Evolutionary conservation across 1,140 invertebrate genomes (phyloP).

Genomic region (Spodoptera litura): DNA sequence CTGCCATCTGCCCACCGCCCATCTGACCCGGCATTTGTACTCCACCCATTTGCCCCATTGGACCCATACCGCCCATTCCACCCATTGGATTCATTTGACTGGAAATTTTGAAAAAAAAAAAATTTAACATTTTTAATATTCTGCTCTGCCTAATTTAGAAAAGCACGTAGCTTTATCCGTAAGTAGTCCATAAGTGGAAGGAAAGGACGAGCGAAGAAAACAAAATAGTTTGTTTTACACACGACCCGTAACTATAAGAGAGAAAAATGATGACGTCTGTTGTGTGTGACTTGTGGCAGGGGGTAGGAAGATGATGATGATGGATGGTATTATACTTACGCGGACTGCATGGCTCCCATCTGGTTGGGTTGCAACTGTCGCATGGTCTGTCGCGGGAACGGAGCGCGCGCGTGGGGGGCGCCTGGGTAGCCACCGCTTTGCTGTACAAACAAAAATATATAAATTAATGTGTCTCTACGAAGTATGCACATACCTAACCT

Average conservation of each 20-base stretch:
- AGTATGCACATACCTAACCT: no score
- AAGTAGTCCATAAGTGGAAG: no score
- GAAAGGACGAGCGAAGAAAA: no score
- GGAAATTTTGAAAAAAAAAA: conserved; percentile 27
- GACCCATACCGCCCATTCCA: conserved; percentile 78
- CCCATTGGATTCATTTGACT: conserved; percentile 83
- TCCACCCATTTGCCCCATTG: conserved; percentile 81
- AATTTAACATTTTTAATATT: neutral
- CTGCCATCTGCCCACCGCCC: conserved; percentile 78
- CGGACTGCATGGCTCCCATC: conserved; percentile 77
- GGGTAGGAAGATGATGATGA: no score
- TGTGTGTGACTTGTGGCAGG: no score
- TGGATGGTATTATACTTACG: conserved; percentile 56
- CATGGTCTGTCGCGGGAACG: conserved; percentile 78
- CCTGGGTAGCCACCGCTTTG: conserved; percentile 75
- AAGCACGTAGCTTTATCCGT: neutral
- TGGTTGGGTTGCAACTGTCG: conserved; percentile 80
- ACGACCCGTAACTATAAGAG: no score
- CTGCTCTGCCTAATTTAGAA: neutral
- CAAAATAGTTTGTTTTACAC: neutral
- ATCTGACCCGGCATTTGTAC: conserved; percentile 77
- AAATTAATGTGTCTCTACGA: no score
- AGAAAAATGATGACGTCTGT: no score
- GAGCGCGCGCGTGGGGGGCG: conserved; percentile 77
- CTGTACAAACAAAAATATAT: neutral